Evolutionary conservation across 2,113 vertebrate species (phyloP).

Genomic region (Tapirus terrestris): DNA sequence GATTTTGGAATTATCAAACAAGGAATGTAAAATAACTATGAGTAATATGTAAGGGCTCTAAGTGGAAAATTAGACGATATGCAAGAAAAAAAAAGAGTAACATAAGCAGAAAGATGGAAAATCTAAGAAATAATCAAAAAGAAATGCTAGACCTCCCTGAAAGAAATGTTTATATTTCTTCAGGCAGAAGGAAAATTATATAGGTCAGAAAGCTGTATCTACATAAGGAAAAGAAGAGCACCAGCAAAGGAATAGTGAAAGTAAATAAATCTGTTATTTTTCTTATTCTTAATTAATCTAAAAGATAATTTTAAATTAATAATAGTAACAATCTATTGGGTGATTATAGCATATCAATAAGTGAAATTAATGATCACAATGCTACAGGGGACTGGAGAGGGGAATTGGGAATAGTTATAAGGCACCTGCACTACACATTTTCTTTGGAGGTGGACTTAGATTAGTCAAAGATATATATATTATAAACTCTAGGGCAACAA

Average conservation of each 20-base stretch:
- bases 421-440: background rate
- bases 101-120: background rate
- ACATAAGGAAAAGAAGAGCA: background rate
- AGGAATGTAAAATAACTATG: background rate
- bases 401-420: background rate
- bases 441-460: background rate
- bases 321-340: background rate
- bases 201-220: background rate
- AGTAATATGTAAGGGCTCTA: background rate
- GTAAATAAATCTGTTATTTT: background rate
- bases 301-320: background rate
- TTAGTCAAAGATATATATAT: background rate
- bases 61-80: background rate
- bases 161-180: background rate
- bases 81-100: background rate
- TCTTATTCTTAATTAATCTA: background rate
- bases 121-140: background rate
- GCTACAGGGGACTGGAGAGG: background rate
- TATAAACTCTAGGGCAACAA: background rate
- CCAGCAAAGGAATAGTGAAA: background rate
- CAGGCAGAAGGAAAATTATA: background rate
- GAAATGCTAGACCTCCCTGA: background rate
- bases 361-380: background rate
- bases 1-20: background rate
- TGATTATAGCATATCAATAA: background rate